Conservation (phyloP, 2,113 vertebrate genomes). For the Odontophorus gujanensis region DNA sequence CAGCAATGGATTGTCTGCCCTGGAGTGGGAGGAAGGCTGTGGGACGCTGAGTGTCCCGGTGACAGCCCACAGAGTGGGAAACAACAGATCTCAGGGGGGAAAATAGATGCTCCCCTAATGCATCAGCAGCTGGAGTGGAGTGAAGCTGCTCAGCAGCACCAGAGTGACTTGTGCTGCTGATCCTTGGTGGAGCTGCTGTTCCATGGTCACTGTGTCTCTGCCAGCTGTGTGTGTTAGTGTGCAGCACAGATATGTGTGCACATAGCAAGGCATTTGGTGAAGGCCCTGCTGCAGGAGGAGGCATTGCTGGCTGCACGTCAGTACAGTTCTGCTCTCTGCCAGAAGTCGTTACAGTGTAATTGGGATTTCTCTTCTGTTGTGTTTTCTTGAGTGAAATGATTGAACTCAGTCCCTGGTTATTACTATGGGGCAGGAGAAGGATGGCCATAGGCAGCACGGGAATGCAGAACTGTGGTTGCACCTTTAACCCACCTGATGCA, state of each 20-base stretch:
- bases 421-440: slow-evolving; percentile 33
- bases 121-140: not conserved
- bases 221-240: not conserved
- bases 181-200: not conserved
- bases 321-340: not conserved
- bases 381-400: slow-evolving; percentile 29
- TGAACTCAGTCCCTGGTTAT: not conserved
- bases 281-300: not conserved
- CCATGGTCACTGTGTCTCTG: not conserved
- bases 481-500: slow-evolving; percentile 26
- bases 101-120: not conserved
- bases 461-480: slow-evolving; percentile 52
- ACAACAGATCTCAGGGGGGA: accelerated
- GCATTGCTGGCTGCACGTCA: accelerated
- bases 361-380: slow-evolving; percentile 41
- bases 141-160: not conserved
- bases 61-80: not conserved
- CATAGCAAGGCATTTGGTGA: too few species aligned
- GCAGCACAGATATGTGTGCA: not conserved
- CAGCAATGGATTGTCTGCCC: not conserved
- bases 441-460: slow-evolving; percentile 27
- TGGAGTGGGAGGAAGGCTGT: not conserved
- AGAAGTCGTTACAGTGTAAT: not conserved
- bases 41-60: not conserved
- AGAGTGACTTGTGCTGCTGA: not conserved